Percentiles rank a stretch among this genome's conserved stretches.
phyloP scores from a whole-genome alignment of 2,113 vertebrate genomes.

The Cathartes aura region DNA sequence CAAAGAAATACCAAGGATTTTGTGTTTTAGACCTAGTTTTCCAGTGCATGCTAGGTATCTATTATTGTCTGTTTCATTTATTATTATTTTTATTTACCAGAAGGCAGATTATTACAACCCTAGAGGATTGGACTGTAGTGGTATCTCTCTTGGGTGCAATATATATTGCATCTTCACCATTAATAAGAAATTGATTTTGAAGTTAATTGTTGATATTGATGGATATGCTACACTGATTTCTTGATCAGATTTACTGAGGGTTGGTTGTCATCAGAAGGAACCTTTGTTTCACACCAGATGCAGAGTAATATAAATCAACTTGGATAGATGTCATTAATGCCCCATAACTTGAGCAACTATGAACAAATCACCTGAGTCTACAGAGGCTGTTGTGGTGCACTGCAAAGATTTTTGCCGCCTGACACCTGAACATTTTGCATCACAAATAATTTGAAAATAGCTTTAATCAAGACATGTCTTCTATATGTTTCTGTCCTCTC shows the following conservation, averaged over 20 bases:
- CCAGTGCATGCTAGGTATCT: background rate
- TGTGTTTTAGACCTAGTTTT: background rate
- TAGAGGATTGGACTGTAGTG: background rate
- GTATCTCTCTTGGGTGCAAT: background rate
- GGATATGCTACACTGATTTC: background rate
- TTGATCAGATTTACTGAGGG: background rate
- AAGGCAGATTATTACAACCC: background rate
- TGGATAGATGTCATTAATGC: background rate
- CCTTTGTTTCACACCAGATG: background rate
- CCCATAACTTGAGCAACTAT: background rate
- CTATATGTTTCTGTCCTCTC: background rate
- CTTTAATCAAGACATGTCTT: background rate
- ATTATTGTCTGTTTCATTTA: background rate
- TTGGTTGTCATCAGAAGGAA: background rate
- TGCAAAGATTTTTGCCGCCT: background rate
- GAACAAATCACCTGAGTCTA: background rate
- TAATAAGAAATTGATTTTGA: constrained; percentile 40
- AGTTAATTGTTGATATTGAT: constrained; percentile 1
- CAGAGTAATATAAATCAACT: background rate
- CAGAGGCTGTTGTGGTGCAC: background rate
- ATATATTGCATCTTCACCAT: background rate
- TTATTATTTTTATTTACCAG: background rate
- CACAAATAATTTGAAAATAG: background rate
- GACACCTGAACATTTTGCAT: background rate
- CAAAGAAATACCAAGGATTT: background rate